These are phyloP conservation scores for Siniperca chuatsi DNA, from an alignment of 2,113 vertebrate species.

Conservation along the genomic window DNA sequence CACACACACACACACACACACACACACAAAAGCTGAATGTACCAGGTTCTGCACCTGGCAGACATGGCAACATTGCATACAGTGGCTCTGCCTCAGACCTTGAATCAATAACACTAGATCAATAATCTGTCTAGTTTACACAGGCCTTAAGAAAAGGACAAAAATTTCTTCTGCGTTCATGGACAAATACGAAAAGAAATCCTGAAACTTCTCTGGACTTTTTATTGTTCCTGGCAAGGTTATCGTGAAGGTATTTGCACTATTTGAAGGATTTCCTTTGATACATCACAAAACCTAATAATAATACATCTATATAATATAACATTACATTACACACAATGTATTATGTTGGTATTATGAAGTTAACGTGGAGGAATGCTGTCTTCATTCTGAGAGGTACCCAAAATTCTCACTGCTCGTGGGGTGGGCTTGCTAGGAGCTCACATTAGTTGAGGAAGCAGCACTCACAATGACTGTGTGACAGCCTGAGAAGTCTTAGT, in stretches of 20 bases:
- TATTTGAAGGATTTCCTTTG: not conserved
- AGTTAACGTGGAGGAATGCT: not conserved
- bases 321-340: not conserved
- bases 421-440: no score
- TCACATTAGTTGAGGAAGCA: no score
- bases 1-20: no score
- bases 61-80: conserved; percentile 28
- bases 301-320: not conserved
- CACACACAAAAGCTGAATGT: not conserved
- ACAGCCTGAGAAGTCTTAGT: no score
- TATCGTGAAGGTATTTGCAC: not conserved
- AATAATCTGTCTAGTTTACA: conserved; percentile 34
- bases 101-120: conserved; percentile 47
- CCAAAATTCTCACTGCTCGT: not conserved
- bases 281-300: not conserved
- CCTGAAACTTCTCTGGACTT: not conserved
- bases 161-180: conserved; percentile 5
- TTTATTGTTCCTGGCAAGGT: not conserved
- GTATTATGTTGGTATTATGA: not conserved
- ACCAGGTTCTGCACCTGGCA: not conserved
- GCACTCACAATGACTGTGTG: no score
- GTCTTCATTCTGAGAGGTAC: not conserved
- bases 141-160: conserved; percentile 18
- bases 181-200: not conserved
- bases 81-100: conserved; percentile 30